Conservation (phyloP, 2,113 vertebrate genomes). For the Origma solitaria region DNA sequence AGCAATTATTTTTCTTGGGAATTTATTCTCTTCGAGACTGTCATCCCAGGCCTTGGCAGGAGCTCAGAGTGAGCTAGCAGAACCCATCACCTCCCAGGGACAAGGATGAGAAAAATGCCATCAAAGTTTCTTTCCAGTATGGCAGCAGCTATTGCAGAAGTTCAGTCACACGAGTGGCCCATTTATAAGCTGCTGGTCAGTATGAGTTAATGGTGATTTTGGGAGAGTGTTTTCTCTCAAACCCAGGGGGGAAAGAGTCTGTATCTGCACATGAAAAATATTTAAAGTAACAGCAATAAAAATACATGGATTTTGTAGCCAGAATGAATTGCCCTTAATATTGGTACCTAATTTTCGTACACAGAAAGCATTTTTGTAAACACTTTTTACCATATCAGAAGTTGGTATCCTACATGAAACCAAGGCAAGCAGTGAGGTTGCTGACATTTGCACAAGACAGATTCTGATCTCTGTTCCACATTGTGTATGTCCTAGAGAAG, state of each 20-base stretch:
- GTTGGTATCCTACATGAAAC: not conserved
- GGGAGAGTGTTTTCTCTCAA: not conserved
- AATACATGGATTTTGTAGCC: not conserved
- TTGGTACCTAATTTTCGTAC: not conserved
- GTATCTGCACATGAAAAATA: not conserved
- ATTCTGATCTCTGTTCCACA: not conserved
- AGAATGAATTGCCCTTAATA: not conserved
- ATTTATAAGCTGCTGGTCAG: not conserved
- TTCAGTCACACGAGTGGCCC: not conserved
- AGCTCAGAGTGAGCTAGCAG: not conserved
- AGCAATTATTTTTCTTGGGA: not conserved
- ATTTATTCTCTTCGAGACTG: not conserved
- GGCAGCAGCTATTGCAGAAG: not conserved
- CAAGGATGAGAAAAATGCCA: rapidly evolving
- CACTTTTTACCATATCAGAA: not conserved
- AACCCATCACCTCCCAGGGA: not conserved
- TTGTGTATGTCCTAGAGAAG: not conserved
- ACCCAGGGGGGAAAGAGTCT: not conserved
- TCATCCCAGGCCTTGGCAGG: not conserved
- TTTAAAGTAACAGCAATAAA: not conserved
- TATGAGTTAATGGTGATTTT: not conserved
- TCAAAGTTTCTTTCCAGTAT: not conserved
- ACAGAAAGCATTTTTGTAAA: not conserved
- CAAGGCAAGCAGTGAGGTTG: not conserved
- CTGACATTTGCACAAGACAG: not conserved